Percentiles rank a stretch among this genome's conserved stretches.
Conservation (phyloP, 1,140 invertebrate genomes). For the Heliconius melpomene region DNA sequence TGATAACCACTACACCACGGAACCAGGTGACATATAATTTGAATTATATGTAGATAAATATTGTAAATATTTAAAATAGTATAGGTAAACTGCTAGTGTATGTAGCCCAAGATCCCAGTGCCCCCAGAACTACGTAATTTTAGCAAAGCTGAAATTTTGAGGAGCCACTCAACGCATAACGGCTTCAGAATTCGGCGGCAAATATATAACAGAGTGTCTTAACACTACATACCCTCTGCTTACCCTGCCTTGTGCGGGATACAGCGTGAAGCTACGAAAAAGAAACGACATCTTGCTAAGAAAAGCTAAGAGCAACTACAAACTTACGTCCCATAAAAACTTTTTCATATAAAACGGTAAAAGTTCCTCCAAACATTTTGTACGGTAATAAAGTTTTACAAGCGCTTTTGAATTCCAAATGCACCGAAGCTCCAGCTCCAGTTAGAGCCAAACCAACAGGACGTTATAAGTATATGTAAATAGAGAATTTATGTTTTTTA, state of each 20-base stretch:
- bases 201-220: too few species aligned
- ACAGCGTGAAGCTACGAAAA: too few species aligned
- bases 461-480: background rate
- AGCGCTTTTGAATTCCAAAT: conserved; percentile 24
- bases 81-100: too few species aligned
- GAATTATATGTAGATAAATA: background rate
- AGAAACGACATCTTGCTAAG: background rate
- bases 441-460: background rate
- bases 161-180: too few species aligned
- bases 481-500: background rate
- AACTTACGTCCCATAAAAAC: conserved; percentile 7
- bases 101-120: too few species aligned
- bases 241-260: too few species aligned
- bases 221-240: too few species aligned
- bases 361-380: conserved; percentile 20
- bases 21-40: background rate
- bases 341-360: conserved; percentile 12
- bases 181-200: too few species aligned
- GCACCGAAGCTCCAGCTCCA: conserved; percentile 12
- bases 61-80: too few species aligned
- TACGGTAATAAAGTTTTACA: conserved; percentile 23
- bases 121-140: too few species aligned
- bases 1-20: conserved; percentile 10
- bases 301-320: background rate
- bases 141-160: too few species aligned